phyloP scores from a whole-genome alignment of 2,113 vertebrate genomes.

The Condylura cristata region DNA sequence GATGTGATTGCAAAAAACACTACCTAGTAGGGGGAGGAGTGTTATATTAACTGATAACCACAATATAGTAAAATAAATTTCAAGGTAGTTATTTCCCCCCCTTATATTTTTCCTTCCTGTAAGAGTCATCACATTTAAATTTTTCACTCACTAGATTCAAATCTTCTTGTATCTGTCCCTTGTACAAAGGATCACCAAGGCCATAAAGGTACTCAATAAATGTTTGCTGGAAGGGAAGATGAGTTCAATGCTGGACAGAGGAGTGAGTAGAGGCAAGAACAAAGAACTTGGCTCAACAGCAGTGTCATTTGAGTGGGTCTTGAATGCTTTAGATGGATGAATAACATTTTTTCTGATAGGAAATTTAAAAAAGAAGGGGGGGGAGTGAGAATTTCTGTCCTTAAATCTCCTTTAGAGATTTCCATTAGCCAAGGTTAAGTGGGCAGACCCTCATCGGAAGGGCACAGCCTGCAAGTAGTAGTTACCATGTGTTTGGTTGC shows the following conservation, averaged over 20 bases:
- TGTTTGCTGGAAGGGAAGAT: not conserved
- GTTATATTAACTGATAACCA: not conserved
- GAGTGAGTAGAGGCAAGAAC: not conserved
- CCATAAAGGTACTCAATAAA: not conserved
- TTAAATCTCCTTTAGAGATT: conserved; percentile 33
- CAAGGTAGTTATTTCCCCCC: not conserved
- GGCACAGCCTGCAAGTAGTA: not conserved
- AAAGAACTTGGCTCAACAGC: not conserved
- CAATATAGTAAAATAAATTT: not conserved
- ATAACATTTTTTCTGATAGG: not conserved
- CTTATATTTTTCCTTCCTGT: not conserved
- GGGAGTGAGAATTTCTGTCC: not conserved
- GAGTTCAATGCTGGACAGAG: not conserved
- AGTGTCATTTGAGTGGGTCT: not conserved
- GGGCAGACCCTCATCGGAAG: not conserved
- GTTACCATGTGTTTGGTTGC: not conserved
- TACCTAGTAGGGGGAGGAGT: not conserved
- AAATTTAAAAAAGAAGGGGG: not conserved
- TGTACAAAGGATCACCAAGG: not conserved
- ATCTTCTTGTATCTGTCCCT: not conserved
- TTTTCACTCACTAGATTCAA: not conserved
- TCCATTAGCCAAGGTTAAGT: not conserved
- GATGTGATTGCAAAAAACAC: not conserved
- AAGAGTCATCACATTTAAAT: not conserved
- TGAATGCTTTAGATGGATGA: not conserved